Conservation (phyloP, 2,797 vertebrate genomes). For the Bradypodion pumilum region DNA sequence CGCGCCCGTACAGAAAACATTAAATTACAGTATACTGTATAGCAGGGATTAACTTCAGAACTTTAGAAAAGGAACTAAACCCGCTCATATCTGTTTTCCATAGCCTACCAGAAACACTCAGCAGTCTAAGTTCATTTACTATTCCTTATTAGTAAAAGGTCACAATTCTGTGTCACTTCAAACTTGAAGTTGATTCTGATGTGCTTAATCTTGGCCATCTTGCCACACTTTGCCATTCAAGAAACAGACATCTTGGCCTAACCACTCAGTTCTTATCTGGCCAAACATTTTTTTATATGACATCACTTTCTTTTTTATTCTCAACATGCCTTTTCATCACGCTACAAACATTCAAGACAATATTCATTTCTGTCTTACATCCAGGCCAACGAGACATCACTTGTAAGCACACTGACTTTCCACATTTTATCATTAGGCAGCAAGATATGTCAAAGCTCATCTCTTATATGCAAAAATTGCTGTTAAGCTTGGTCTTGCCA, state of each 20-base stretch:
- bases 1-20: slow-evolving; percentile 86
- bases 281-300: slow-evolving; percentile 67
- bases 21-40: slow-evolving; percentile 84
- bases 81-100: slow-evolving; percentile 79
- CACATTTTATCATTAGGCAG: slow-evolving; percentile 67
- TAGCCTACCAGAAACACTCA: slow-evolving; percentile 76
- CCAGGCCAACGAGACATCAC: slow-evolving; percentile 61
- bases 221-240: slow-evolving; percentile 43
- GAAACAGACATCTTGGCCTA: slow-evolving; percentile 66
- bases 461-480: slow-evolving; percentile 53
- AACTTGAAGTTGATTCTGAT: slow-evolving; percentile 58
- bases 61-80: slow-evolving; percentile 86
- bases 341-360: slow-evolving; percentile 68
- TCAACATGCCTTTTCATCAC: slow-evolving; percentile 70
- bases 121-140: slow-evolving; percentile 74
- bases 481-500: slow-evolving; percentile 55
- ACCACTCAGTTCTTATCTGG: slow-evolving; percentile 67
- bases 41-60: slow-evolving; percentile 98
- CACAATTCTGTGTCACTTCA: slow-evolving; percentile 67
- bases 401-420: slow-evolving; percentile 65
- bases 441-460: slow-evolving; percentile 58
- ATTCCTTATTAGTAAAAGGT: slow-evolving; percentile 75
- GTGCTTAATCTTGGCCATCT: slow-evolving; percentile 53
- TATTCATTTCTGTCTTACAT: slow-evolving; percentile 61
- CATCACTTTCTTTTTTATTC: slow-evolving; percentile 75